A percentile compares a stretch with the other conserved stretches of the same genome.
Evolutionary conservation across 2,797 vertebrate species (phyloP).

Genomic region (Phalanger gymnotis): DNA sequence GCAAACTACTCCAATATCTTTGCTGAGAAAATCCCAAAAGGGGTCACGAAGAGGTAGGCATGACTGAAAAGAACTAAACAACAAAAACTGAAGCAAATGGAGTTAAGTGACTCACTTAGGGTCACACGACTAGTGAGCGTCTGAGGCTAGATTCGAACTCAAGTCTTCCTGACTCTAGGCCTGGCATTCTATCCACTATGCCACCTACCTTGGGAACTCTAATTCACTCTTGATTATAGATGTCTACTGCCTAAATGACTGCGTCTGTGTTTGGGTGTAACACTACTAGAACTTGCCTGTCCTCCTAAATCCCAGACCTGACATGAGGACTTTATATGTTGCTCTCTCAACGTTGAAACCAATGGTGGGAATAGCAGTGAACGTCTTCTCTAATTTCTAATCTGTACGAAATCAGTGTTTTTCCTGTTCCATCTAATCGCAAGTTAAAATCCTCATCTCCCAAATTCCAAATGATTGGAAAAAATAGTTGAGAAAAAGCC

Average conservation of each 20-base stretch:
- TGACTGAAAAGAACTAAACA: background rate
- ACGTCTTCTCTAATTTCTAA: background rate
- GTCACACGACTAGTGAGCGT: background rate
- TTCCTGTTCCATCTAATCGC: background rate
- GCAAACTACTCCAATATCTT: no score
- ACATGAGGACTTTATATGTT: background rate
- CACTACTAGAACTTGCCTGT: constrained; percentile 86
- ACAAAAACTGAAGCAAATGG: background rate
- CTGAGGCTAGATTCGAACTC: background rate
- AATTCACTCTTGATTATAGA: constrained; percentile 94
- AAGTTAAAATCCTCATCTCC: background rate
- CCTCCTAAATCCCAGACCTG: background rate
- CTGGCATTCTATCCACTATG: background rate
- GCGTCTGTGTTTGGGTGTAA: constrained; percentile 96
- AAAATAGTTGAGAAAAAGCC: background rate
- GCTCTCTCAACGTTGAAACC: background rate
- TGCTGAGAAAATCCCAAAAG: no score
- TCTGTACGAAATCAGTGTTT: background rate
- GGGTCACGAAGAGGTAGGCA: no score
- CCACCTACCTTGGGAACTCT: constrained; percentile 90
- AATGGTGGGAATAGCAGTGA: background rate
- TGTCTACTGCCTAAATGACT: constrained; percentile 96
- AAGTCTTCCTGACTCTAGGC: background rate
- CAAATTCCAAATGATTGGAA: background rate
- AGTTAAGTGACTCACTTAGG: background rate